Evolutionary conservation across 1,140 invertebrate species (phyloP).

Genomic region (Drosophila malerkotliana): DNA sequence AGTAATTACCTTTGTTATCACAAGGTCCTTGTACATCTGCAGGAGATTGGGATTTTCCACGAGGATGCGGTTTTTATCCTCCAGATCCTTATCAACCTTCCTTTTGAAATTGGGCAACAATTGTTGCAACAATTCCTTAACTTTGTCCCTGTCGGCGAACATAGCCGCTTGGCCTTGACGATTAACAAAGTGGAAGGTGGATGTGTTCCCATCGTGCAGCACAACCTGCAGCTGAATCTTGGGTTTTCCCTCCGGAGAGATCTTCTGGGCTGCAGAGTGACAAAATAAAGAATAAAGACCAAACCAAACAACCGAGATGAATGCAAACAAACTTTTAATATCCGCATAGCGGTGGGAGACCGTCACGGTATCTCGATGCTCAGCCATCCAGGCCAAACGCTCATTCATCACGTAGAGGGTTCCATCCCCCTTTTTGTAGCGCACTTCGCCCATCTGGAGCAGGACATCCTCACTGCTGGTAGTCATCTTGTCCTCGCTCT

Average conservation of each 20-base stretch:
- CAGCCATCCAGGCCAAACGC: conserved; percentile 97
- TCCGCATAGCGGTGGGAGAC: conserved; percentile 97
- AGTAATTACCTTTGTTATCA: conserved; percentile 96
- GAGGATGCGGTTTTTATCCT: conserved; percentile 94
- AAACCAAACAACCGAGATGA: background rate
- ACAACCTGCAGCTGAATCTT: conserved; percentile 99
- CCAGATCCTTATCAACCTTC: conserved; percentile 96
- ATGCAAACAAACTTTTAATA: conserved; percentile 91
- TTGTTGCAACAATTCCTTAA: conserved; percentile 96
- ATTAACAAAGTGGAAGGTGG: conserved; percentile 99
- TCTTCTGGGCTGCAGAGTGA: conserved; percentile 94
- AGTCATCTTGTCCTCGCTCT: conserved; percentile 61
- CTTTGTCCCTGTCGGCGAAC: conserved; percentile 94
- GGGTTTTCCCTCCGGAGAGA: conserved; percentile 98
- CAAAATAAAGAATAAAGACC: background rate
- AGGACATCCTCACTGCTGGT: conserved; percentile 93
- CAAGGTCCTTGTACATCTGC: conserved; percentile 96
- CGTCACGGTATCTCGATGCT: conserved; percentile 94
- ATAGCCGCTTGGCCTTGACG: conserved; percentile 92
- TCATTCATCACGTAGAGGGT: conserved; percentile 98
- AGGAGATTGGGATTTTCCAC: conserved; percentile 92
- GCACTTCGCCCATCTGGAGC: conserved; percentile 95
- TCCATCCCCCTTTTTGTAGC: conserved; percentile 98
- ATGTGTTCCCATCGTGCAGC: conserved; percentile 95
- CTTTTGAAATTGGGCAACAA: conserved; percentile 97